Evolutionary conservation across 2,888 invertebrate species (phyloP), one percentile per base, ranked within the genome.

Genomic region (Tiphia femorata): DNA sequence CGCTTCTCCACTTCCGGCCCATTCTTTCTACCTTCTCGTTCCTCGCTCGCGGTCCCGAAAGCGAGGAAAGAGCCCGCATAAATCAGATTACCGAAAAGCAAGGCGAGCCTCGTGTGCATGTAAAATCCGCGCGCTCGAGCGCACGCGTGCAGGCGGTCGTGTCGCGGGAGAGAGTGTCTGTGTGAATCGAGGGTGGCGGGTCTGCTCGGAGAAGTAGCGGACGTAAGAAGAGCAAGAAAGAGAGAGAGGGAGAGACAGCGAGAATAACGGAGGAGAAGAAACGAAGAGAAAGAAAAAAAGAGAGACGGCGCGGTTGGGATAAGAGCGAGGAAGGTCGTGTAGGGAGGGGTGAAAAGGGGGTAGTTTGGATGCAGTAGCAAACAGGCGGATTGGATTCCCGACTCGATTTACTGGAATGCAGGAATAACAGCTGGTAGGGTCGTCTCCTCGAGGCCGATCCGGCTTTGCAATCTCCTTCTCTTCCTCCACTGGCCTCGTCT

Each of bases 371-470:
- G 67, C 63, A 69, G 68, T 65, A 70, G 73, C 76, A 75, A 77
- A 74, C 76, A 78, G 77, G 73, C 75, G 77, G 78, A 77, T 78
- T 78, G 77, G 73, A 77, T 78, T 77, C 75, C 67, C 72, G 72
- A 77, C 69, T 77, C 77, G 78, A 78, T 78, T 78, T 76, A 77
- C 73, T 70, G 75, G 77, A 77, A 78, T 77, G 75, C 68, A 71
- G 71, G 73, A 77, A 78, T 76, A 77, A 77, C 77, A 76, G 75
- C 74, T 76, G 76, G 70, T 64, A n/a, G n/a, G n/a, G 62, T 64
- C 57, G 68, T 62, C 68, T 70, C 58, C 70, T 68, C 67, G 62
- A 67, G 59, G 67, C 71, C 67, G 63, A 71, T 70, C 62, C 65
- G 68, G 67, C 75, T 76, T 75, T 67, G 70, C 72, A 73, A 72